These are phyloP conservation scores for Dinoponera quadriceps DNA, from an alignment of 1,140 invertebrate genomes.

Conservation along the genomic window DNA sequence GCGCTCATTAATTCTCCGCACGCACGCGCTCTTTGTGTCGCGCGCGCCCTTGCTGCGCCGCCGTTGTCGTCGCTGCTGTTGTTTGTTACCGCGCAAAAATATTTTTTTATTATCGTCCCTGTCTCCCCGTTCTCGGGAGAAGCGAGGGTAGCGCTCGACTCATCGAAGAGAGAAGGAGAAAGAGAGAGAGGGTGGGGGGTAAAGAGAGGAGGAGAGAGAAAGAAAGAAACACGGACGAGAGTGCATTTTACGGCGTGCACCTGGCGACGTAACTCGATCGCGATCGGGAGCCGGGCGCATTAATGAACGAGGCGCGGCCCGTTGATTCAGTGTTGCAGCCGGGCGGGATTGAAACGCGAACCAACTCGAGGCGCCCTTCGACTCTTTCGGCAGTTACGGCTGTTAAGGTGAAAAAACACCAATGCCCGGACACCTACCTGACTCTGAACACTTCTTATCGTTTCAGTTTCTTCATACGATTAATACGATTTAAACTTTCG, in stretches of 20 bases:
- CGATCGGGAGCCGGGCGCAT: conserved; percentile 12
- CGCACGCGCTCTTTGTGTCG: conserved; percentile 49
- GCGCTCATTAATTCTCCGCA: conserved; percentile 62
- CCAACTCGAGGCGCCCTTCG: background rate
- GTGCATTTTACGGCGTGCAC: conserved; percentile 17
- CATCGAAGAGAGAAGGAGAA: background rate
- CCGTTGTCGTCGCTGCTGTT: background rate
- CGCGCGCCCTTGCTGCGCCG: background rate
- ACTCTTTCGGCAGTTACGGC: too few species aligned
- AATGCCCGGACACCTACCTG: too few species aligned
- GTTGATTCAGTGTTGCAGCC: conserved; percentile 15
- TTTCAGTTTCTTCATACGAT: too few species aligned
- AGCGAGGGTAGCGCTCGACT: too few species aligned
- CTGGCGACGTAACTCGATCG: conserved; percentile 32
- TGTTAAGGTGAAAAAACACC: too few species aligned
- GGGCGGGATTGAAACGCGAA: background rate
- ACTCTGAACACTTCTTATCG: too few species aligned
- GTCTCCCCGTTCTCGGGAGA: background rate
- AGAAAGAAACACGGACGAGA: background rate
- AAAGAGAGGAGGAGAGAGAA: background rate
- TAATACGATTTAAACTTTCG: too few species aligned
- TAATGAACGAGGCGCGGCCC: conserved; percentile 34
- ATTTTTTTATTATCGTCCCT: conserved; percentile 10
- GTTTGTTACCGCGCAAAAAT: background rate
- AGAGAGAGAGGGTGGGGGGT: background rate